Conservation (phyloP, 1,140 invertebrate genomes). For the Hycleus cichorii region DNA sequence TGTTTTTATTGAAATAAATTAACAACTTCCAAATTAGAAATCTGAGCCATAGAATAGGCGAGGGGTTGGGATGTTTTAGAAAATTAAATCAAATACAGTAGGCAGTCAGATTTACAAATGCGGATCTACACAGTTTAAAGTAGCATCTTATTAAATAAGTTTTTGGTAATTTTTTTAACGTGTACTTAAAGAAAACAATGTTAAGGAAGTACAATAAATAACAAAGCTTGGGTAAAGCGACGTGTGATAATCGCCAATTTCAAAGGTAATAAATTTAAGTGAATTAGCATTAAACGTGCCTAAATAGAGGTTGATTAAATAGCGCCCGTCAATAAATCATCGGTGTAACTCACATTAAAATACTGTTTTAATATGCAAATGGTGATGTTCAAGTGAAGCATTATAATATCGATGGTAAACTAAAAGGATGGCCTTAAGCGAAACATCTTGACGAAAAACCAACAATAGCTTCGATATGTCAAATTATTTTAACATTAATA, state of each 20-base stretch:
- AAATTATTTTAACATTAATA: no score
- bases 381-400: constrained; percentile 23
- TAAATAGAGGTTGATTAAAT: constrained; percentile 40
- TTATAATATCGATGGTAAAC: constrained; percentile 18
- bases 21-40: no score
- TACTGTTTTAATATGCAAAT: constrained; percentile 36
- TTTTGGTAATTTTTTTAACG: constrained; percentile 11
- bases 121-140: no score
- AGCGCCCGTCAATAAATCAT: constrained; percentile 37
- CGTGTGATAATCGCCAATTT: constrained; percentile 37
- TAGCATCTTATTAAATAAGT: background rate
- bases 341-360: constrained; percentile 36
- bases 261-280: constrained; percentile 38
- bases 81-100: no score
- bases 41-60: no score
- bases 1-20: no score
- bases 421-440: constrained; percentile 8
- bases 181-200: constrained; percentile 8
- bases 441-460: constrained; percentile 18
- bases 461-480: constrained; percentile 7
- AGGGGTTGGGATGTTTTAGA: no score
- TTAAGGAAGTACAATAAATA: constrained; percentile 29
- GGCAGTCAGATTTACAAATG: no score
- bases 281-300: constrained; percentile 39
- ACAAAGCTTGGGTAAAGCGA: constrained; percentile 31